phyloP scores from a whole-genome alignment of 2,113 vertebrate species.

The Nerophis lumbriciformis region DNA sequence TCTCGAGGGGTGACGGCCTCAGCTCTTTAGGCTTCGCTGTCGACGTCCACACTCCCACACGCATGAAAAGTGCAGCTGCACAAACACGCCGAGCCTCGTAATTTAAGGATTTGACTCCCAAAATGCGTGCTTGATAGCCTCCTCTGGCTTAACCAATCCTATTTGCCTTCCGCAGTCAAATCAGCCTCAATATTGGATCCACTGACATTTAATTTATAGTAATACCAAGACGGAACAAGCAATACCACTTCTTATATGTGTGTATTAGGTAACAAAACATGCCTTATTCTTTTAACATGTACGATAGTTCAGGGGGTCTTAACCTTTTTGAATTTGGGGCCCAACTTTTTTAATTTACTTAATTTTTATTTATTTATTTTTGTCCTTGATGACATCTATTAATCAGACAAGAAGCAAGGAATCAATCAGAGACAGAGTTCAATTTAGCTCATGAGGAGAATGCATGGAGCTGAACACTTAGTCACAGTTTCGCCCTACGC shows the following conservation, averaged over 20 bases:
- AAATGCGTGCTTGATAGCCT: slow-evolving; percentile 39
- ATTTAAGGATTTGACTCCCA: slow-evolving; percentile 32
- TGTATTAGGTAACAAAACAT: no score
- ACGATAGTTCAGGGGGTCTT: no score
- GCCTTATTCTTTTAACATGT: no score
- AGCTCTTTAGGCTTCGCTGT: slow-evolving; percentile 41
- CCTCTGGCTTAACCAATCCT: slow-evolving; percentile 40
- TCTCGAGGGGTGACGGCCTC: slow-evolving; percentile 48
- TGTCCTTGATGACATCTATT: no score
- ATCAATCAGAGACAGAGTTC: no score
- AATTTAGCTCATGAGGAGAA: no score
- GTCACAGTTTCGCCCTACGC: no score
- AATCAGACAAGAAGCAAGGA: no score
- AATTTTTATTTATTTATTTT: no score
- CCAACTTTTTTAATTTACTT: no score
- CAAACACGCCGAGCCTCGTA: slow-evolving; percentile 11
- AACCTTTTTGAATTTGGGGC: no score
- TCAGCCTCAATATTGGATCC: slow-evolving; percentile 37
- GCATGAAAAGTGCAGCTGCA: slow-evolving; percentile 22
- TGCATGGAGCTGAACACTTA: no score
- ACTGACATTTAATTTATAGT: slow-evolving; percentile 45
- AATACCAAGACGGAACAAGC: slow-evolving; percentile 3
- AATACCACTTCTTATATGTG: background rate
- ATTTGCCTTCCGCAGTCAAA: slow-evolving; percentile 34
- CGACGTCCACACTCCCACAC: slow-evolving; percentile 22